phyloP scores from a whole-genome alignment of 2,113 vertebrate species.

The Albula goreensis region DNA sequence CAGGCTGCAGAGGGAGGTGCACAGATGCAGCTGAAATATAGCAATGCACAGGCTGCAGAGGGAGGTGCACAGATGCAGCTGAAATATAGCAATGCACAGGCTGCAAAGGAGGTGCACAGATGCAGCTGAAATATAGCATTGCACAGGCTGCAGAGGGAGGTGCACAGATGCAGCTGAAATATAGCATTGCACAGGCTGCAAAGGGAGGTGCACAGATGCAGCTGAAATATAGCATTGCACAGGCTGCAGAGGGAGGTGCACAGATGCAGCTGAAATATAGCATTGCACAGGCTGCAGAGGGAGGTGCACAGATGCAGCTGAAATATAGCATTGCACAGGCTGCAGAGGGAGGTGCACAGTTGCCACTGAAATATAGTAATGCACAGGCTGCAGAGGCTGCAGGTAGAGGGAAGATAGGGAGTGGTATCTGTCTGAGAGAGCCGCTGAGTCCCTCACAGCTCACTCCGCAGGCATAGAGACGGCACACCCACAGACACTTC shows the following conservation, averaged over 20 bases:
- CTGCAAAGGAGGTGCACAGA: conserved; percentile 6
- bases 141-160: too few species aligned
- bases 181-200: too few species aligned
- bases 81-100: conserved; percentile 58
- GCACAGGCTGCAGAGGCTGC: conserved; percentile 42
- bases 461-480: neutral
- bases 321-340: conserved; percentile 56
- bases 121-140: too few species aligned
- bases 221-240: too few species aligned
- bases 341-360: neutral
- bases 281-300: too few species aligned
- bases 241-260: too few species aligned
- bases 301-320: conserved; percentile 42
- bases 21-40: conserved; percentile 55
- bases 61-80: conserved; percentile 39
- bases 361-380: conserved; percentile 57
- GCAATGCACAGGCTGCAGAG: conserved; percentile 47
- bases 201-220: too few species aligned
- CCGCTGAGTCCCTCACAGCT: neutral
- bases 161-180: too few species aligned
- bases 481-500: neutral
- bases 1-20: too few species aligned
- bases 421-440: conserved; percentile 63
- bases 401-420: conserved; percentile 45
- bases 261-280: too few species aligned